Conservation (phyloP, 2,797 vertebrate species). For the Melanotaenia nigrans region DNA sequence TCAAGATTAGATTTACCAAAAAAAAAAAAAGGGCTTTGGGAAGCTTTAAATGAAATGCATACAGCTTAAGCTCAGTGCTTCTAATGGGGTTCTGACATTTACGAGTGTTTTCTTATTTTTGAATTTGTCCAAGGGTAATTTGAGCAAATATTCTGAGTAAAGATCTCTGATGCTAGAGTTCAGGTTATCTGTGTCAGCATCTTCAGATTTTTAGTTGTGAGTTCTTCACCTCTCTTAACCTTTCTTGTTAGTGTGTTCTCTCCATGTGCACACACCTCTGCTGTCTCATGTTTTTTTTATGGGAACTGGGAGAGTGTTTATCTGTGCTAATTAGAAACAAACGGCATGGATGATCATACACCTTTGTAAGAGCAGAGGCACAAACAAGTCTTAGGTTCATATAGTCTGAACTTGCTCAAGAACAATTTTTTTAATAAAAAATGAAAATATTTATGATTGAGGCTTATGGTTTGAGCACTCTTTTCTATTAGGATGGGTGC, state of each 20-base stretch:
- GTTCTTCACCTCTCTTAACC: not conserved
- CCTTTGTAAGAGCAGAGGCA: not conserved
- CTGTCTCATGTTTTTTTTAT: not conserved
- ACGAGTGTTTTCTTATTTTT: not conserved
- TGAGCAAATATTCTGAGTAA: not conserved
- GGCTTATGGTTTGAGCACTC: not conserved
- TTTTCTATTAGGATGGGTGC: conserved; percentile 13
- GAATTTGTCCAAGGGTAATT: not conserved
- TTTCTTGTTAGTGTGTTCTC: not conserved
- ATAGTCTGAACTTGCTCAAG: not conserved
- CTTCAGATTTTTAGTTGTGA: not conserved
- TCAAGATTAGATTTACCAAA: conserved; percentile 27
- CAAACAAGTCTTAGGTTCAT: not conserved
- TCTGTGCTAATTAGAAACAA: not conserved
- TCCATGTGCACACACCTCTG: not conserved
- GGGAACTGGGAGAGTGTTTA: not conserved
- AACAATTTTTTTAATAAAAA: not conserved
- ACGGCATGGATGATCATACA: not conserved
- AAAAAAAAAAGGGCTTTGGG: conserved; percentile 10
- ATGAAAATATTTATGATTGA: not conserved
- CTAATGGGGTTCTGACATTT: not conserved
- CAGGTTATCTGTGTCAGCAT: not conserved
- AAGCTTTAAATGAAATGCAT: conserved; percentile 22
- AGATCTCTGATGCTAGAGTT: not conserved
- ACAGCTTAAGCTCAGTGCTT: not conserved